Evolutionary conservation across 2,797 vertebrate genomes (phyloP), one percentile per base, ranked within the genome.

Genomic region (Lithobates sylvaticus): DNA sequence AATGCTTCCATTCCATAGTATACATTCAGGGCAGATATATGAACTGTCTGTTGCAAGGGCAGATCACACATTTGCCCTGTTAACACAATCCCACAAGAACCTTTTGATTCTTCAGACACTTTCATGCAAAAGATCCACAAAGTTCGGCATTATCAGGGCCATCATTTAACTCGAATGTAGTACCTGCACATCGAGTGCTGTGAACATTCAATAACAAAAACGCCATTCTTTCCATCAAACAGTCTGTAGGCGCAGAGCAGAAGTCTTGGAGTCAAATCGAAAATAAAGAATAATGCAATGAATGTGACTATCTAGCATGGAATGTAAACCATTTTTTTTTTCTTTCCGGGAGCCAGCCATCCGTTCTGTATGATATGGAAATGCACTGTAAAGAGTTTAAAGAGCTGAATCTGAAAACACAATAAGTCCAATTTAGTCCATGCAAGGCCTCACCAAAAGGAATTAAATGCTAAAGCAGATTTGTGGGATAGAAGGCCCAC

Each of bases 391-490:
- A 73, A 64, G n/a, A 42, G 36, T 23, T 65, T 65, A 26, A 65
- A 65, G 39, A 42, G 36, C 71, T 23, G 71, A 61, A 16, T 61
- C 34, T 9, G 26, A 32, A 64, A 74, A 76, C 70, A 78, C 50
- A 83, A 23, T 27, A 54, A n/a, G 61, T 79, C 76, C 15, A 61
- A 27, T 83, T 39, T 26, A 47, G 65, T 73, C 47, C 80, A 87
- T 87, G 85, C 85, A 75, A 78, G 70, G 58, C 39, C 39, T 47
- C 70, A 12, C 27, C 36, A 72, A 72, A 72, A 72, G 68, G 29
- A 78, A 78, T 67, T n/a, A 54, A 70, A 81, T 34, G 16, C 32
- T 50, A 64, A 54, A 12, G 68, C 47, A 81, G n/a, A 72, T n/a
- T 27, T 29, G 68, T 32, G 36, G 18, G 61, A 64, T 16, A 76